Conservation (phyloP, 2,797 vertebrate species). For the Poeciliopsis gracilis region DNA sequence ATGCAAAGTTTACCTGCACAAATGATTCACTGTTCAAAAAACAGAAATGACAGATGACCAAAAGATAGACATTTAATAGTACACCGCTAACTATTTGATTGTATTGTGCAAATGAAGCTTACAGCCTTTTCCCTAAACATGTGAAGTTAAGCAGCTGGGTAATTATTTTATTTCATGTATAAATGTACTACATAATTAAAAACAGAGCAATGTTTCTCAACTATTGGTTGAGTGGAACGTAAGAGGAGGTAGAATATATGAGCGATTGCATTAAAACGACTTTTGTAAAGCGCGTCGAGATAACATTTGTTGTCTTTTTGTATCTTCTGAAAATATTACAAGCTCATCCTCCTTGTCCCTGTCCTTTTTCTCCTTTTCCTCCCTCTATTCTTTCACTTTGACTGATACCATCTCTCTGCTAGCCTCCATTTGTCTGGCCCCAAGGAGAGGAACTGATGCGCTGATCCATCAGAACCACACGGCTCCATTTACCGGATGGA, state of each 20-base stretch:
- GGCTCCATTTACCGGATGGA: conserved; percentile 74
- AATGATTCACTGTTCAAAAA: conserved; percentile 46
- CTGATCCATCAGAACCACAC: conserved; percentile 79
- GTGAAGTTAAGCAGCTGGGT: background rate
- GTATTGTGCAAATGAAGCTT: background rate
- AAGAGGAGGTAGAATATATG: too few relatives aligned
- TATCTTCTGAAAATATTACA: conserved; percentile 19
- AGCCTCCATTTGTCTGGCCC: conserved; percentile 79
- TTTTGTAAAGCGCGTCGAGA: too few relatives aligned
- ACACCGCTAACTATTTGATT: background rate
- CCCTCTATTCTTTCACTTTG: conserved; percentile 59
- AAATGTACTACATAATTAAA: too few relatives aligned
- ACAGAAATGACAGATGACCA: conserved; percentile 31
- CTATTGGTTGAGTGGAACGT: too few relatives aligned
- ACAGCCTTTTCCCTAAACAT: background rate
- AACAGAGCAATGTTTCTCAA: too few relatives aligned
- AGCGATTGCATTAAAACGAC: too few relatives aligned
- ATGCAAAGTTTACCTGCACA: conserved; percentile 43
- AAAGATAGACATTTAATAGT: background rate
- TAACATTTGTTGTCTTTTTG: background rate
- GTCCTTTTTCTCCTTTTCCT: conserved; percentile 28
- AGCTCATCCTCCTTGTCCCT: conserved; percentile 27
- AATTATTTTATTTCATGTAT: too few relatives aligned
- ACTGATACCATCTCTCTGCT: conserved; percentile 62
- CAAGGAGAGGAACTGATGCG: conserved; percentile 75